Percentiles rank a stretch among this genome's conserved stretches.
These are phyloP conservation scores for Diarsia mendica DNA, from an alignment of 2,888 invertebrate genomes.

Conservation along the genomic window DNA sequence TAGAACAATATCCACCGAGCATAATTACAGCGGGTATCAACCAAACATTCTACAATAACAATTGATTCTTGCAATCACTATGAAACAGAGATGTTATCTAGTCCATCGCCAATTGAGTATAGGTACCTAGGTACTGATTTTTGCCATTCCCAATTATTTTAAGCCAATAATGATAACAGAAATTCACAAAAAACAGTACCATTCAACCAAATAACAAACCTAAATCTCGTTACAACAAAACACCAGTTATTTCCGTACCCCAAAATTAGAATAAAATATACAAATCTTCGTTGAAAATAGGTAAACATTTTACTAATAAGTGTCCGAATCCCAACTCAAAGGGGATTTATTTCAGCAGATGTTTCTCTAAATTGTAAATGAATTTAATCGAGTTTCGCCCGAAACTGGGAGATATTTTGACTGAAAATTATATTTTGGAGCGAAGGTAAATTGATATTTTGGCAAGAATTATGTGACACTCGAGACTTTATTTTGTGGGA, in stretches of 20 bases:
- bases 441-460: slow-evolving; percentile 40
- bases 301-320: slow-evolving; percentile 49
- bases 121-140: no score
- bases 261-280: slow-evolving; percentile 50
- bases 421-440: slow-evolving; percentile 29
- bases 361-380: slow-evolving; percentile 47
- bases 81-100: background rate
- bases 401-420: slow-evolving; percentile 35
- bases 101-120: background rate
- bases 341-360: slow-evolving; percentile 48
- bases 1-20: no score
- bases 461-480: slow-evolving; percentile 12
- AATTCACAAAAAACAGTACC: background rate
- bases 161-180: background rate
- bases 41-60: background rate
- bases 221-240: slow-evolving; percentile 3
- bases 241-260: slow-evolving; percentile 8
- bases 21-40: background rate
- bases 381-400: slow-evolving; percentile 26
- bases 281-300: slow-evolving; percentile 43
- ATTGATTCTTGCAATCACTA: background rate
- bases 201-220: background rate
- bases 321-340: slow-evolving; percentile 29
- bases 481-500: background rate
- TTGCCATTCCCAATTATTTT: background rate